Base-by-base conservation (phyloP, 2,888 invertebrate species). In the Melipona bicolor region DNA sequence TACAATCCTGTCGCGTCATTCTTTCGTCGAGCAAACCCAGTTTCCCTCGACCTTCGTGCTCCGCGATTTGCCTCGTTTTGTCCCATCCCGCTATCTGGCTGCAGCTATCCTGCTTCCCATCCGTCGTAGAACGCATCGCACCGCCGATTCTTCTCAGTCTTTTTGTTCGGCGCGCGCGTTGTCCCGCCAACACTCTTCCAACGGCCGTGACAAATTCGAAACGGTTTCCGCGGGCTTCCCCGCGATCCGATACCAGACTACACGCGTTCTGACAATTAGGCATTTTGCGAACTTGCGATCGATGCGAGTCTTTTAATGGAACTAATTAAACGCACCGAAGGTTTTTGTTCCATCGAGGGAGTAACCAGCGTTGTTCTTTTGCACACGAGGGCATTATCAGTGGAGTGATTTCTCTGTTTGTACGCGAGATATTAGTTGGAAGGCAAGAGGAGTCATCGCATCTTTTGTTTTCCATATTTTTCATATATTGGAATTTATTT, bases 1-100 rank as follows among this genome's bases (percentile, higher is more conserved):
- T 80, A 62, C 76, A 73, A 76, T 64, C 72, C 76, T 79, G 75
- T 78, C 77, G 75, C 77, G 65, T 67, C 70, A 73, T 86, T 87
- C 81, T 83, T 84, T 79, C 56, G 36, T n/a, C 62, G 68, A 59
- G 64, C 79, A 69, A 79, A 52, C 6, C 81, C 75, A 73, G 72
- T 69, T 69, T 77, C 62, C 67, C 70, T 59, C 82, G 80, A 76
- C 79, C 59, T 78, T 77, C 74, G 70, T 81, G 69, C 65, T 49
- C 62, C 64, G 67, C 36, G 56, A 75, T 77, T 79, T 83, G 43
- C 56, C 32, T 62, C 59, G 77, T 68, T 80, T 59, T 61, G 56
- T 56, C 43, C 32, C 36, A 49, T 21, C n/a, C 21, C 36, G 5
- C 13, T 56, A 13, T n/a, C 56, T 56, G n/a, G 13, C 56, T 4